A percentile compares a stretch with the other conserved stretches of the same genome.
Conservation (phyloP, 2,797 vertebrate species). For the Alexandromys oeconomus region DNA sequence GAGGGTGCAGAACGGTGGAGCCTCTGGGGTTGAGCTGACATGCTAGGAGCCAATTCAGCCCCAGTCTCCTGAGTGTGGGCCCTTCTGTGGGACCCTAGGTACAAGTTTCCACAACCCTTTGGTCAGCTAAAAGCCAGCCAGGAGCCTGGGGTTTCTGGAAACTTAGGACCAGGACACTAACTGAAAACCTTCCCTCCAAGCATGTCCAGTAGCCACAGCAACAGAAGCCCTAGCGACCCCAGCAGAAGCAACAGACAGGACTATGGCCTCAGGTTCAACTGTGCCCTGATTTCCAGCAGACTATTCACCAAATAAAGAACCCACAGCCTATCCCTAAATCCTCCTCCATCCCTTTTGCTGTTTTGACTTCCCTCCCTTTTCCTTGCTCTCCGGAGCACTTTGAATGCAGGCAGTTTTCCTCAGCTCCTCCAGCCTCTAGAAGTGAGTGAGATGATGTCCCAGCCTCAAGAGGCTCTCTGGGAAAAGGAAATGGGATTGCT, state of each 20-base stretch:
- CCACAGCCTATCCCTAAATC: too few relatives aligned
- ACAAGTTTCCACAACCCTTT: background rate
- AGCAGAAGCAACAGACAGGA: background rate
- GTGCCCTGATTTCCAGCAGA: background rate
- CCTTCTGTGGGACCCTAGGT: background rate
- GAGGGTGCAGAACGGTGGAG: background rate
- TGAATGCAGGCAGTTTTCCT: background rate
- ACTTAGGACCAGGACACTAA: background rate
- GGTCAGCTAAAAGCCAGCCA: background rate
- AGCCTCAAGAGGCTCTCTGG: background rate
- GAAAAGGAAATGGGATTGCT: background rate
- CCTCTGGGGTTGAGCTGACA: background rate
- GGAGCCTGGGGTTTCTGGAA: background rate
- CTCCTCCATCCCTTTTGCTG: background rate
- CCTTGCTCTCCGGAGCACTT: background rate
- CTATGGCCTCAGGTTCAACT: background rate
- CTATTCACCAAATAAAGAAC: too few relatives aligned
- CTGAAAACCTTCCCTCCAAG: background rate
- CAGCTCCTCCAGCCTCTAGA: background rate
- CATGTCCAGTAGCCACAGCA: background rate
- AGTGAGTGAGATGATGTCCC: background rate
- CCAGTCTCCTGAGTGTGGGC: background rate
- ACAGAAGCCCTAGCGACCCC: background rate
- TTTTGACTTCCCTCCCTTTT: background rate
- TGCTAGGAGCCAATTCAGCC: background rate